Percentiles rank a stretch among this genome's conserved stretches.
phyloP scores from a whole-genome alignment of 2,797 vertebrate genomes.

The Sebastes itinus region DNA sequence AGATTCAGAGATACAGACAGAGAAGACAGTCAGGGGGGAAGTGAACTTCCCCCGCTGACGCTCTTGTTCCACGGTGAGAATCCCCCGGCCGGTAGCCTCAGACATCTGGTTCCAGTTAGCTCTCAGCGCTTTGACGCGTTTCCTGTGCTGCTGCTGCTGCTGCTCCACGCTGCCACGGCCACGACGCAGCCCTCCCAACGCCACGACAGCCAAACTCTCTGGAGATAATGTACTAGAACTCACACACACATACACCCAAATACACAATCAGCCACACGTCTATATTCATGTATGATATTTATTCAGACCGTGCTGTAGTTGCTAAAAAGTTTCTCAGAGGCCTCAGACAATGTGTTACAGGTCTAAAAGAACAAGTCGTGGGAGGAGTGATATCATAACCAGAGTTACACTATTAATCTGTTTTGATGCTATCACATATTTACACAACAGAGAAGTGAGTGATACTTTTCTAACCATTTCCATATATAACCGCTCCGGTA shows the following conservation, averaged over 20 bases:
- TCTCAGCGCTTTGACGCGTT: slow-evolving; percentile 82
- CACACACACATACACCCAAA: slow-evolving; percentile 4
- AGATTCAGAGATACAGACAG: slow-evolving; percentile 43
- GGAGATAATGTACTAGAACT: slow-evolving; percentile 49
- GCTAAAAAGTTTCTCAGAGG: neutral
- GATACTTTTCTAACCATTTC: neutral
- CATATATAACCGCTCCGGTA: neutral
- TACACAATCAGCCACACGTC: slow-evolving; percentile 17
- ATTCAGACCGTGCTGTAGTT: neutral
- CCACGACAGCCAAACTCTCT: slow-evolving; percentile 64
- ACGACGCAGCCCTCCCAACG: slow-evolving; percentile 76
- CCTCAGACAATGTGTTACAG: neutral
- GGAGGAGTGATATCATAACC: slow-evolving; percentile 5
- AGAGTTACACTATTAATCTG: slow-evolving; percentile 15
- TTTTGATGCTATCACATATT: slow-evolving; percentile 6
- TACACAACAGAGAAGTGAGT: neutral
- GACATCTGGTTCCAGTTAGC: slow-evolving; percentile 88
- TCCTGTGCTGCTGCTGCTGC: slow-evolving; percentile 77
- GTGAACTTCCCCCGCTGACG: slow-evolving; percentile 75
- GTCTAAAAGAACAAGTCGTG: neutral
- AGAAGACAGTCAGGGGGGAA: slow-evolving; percentile 62
- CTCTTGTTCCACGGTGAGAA: slow-evolving; percentile 85
- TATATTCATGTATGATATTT: neutral
- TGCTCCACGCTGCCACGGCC: slow-evolving; percentile 72
- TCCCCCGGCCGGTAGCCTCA: slow-evolving; percentile 81